Conservation (phyloP, 2,797 vertebrate species). For the Zenarchopterus dispar region DNA sequence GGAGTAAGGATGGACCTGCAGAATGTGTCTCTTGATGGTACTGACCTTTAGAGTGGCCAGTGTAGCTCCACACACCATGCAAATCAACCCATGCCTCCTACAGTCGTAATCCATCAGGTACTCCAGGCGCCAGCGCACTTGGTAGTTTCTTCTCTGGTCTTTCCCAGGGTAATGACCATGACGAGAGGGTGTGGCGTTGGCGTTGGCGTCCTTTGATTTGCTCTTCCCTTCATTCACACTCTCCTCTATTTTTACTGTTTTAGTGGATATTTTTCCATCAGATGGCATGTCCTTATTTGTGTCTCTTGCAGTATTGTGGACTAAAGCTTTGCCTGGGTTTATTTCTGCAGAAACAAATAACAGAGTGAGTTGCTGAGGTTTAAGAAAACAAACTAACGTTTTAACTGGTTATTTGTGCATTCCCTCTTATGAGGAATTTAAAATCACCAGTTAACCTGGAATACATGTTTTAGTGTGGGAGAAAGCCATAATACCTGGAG, state of each 20-base stretch:
- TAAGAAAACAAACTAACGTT: not conserved
- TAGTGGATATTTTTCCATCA: conserved; percentile 31
- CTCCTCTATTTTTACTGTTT: conserved; percentile 44
- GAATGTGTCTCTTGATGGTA: conserved; percentile 90
- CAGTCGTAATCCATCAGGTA: conserved; percentile 94
- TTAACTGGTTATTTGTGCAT: not conserved
- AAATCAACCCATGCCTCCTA: conserved; percentile 86
- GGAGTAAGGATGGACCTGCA: conserved; percentile 91
- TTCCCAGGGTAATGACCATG: conserved; percentile 85
- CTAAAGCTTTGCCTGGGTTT: conserved; percentile 16
- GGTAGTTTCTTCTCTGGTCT: conserved; percentile 89
- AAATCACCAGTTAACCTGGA: too few species aligned
- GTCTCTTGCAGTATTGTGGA: conserved; percentile 27
- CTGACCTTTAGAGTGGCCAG: conserved; percentile 88
- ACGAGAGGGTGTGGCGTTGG: conserved; percentile 31
- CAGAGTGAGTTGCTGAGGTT: not conserved
- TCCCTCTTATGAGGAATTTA: too few species aligned
- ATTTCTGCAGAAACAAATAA: conserved; percentile 44
- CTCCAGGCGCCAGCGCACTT: conserved; percentile 88
- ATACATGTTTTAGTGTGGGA: too few species aligned
- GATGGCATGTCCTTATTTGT: conserved; percentile 21
- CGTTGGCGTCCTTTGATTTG: conserved; percentile 12
- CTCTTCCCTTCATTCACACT: conserved; percentile 8
- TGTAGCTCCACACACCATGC: conserved; percentile 88
- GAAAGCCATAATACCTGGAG: too few species aligned